Base-by-base conservation (phyloP, 2,888 invertebrate genomes). In the Brachylomia viminalis region DNA sequence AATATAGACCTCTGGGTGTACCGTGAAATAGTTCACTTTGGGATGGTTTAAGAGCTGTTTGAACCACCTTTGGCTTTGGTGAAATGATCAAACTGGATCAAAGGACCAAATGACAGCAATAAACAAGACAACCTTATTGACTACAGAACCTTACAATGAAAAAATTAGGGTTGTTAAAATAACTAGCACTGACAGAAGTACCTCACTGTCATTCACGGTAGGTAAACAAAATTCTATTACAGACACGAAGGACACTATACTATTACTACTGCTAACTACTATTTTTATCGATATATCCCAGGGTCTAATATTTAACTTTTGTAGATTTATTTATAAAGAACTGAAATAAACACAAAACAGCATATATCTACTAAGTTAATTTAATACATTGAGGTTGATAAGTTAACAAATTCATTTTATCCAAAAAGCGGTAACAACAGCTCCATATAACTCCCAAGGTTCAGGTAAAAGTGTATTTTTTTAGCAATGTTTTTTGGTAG, bases 401-500 rank as follows among this genome's bases (percentile, higher is more conserved):
- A 5, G 2, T n/a, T n/a, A 38, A 13, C 17, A 52, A 27, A 33
- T 33, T 38, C 10, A 56, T 64, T 20, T 7, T n/a, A 45, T 49
- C 15, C 47, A 56, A 42, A 58, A 58, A 7, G 49, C 20, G 88
- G 91, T 90, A 78, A 45, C 38, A 88, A 79, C 94, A 89, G 52
- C 95, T 94, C 92, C 86, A 87, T 30, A 86, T 20, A 75, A 90
- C 72, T 80, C 77, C 72, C 84, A 89, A 91, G 59, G 84, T 91
- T 92, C 95, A 95, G 95, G 95, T 95, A 95, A 91, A 92, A 86
- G 88, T 84, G 77, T 67, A 85, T 89, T 92, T 95, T 95, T 95
- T 95, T 93, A 91, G 89, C 90, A 88, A 92, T 92, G 81, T 94
- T 95, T 95, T 95, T 95, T 95, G 93, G 93, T 93, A 92, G 94